Conservation (phyloP, 2,888 invertebrate species). For the Drosophila kanekoi region DNA sequence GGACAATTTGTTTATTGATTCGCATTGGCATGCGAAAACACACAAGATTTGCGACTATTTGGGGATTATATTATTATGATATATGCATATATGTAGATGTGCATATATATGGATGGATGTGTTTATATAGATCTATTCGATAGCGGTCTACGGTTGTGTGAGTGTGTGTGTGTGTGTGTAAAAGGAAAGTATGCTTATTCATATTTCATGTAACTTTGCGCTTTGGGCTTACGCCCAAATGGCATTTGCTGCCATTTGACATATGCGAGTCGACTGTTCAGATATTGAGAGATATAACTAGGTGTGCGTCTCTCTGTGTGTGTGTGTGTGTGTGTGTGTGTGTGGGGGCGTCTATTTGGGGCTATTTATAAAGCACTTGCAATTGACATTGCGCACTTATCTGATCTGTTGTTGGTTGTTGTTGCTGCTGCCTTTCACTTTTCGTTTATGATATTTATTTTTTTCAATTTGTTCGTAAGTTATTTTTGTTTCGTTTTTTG, state of each 20-base stretch:
- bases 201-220: conserved; percentile 29
- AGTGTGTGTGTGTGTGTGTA: conserved; percentile 11
- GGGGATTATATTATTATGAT: not conserved
- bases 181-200: conserved; percentile 42
- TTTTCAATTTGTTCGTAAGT: not conserved
- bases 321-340: conserved; percentile 4
- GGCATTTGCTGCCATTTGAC: conserved; percentile 31
- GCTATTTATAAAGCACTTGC: conserved; percentile 60
- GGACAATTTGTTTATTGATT: conserved; percentile 42
- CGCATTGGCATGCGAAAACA: conserved; percentile 42
- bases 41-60: conserved; percentile 7
- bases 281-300: conserved; percentile 2
- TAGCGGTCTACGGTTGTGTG: not conserved
- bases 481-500: conserved; percentile 8
- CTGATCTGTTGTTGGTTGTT: conserved; percentile 14
- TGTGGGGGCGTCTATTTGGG: conserved; percentile 29
- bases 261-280: conserved; percentile 17
- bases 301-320: conserved; percentile 1
- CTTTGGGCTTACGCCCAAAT: conserved; percentile 1
- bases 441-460: conserved; percentile 35
- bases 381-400: conserved; percentile 56
- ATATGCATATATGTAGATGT: not conserved
- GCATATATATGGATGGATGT: not conserved
- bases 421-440: conserved; percentile 51
- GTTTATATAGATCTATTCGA: not conserved